Conservation (phyloP, 2,888 invertebrate species). For the Rhamnusium bicolor region DNA sequence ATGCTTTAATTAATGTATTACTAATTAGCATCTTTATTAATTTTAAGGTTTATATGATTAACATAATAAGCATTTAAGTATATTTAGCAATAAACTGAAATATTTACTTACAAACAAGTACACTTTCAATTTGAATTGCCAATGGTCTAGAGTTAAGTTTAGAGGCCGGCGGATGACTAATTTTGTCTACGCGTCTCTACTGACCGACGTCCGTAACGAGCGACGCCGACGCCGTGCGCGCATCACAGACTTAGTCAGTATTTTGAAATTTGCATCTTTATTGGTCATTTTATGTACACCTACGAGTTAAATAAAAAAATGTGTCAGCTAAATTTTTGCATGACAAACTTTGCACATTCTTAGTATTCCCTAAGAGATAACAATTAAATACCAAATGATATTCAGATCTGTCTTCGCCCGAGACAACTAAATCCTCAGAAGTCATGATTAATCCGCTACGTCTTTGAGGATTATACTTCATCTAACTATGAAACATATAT, state of each 20-base stretch:
- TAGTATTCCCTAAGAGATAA: not conserved
- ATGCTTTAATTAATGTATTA: not conserved
- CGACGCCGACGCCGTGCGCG: constrained; percentile 51
- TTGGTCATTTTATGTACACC: not conserved
- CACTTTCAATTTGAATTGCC: constrained; percentile 39
- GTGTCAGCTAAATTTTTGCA: not conserved
- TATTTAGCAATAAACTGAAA: not conserved
- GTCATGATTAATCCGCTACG: no score
- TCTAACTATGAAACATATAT: no score
- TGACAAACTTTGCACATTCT: not conserved
- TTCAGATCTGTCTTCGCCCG: no score
- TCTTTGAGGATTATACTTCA: no score
- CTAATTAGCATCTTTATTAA: not conserved
- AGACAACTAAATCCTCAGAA: no score
- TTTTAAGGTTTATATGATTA: not conserved
- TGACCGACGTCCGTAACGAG: constrained; percentile 59
- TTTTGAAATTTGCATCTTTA: not conserved
- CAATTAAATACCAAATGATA: no score
- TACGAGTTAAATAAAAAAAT: not conserved
- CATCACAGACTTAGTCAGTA: constrained; percentile 40
- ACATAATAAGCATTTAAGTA: no score
- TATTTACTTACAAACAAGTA: constrained; percentile 35
- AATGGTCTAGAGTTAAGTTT: constrained; percentile 60
- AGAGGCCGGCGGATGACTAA: constrained; percentile 67
- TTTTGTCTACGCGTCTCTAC: constrained; percentile 61